Evolutionary conservation across 2,797 vertebrate genomes (phyloP).

Genomic region (Crotalus adamanteus): DNA sequence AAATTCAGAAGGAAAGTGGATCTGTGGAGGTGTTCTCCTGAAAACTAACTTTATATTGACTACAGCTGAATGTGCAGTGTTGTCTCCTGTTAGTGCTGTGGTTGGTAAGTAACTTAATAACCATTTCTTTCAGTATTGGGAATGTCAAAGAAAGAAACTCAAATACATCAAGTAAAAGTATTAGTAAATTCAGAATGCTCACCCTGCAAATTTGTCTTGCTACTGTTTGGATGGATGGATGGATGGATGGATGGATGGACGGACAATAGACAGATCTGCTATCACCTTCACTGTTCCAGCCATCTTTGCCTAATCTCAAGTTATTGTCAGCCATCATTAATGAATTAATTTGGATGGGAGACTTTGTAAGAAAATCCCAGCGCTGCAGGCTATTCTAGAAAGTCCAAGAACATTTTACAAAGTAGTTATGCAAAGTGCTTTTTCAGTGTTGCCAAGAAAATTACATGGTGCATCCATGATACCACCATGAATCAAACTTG

Average conservation of each 20-base stretch:
- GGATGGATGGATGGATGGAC: neutral
- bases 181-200: neutral
- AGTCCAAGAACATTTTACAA: neutral
- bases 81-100: slow-evolving; percentile 54
- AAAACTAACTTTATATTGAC: slow-evolving; percentile 78
- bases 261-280: neutral
- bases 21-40: slow-evolving; percentile 83
- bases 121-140: neutral
- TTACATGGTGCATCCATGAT: neutral
- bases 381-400: neutral
- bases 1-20: slow-evolving; percentile 59
- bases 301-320: neutral
- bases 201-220: neutral
- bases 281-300: neutral
- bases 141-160: neutral
- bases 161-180: neutral
- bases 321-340: neutral
- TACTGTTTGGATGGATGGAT: neutral
- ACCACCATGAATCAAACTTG: neutral
- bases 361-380: neutral
- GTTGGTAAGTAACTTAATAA: slow-evolving; percentile 67
- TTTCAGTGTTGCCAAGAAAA: neutral
- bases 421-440: neutral
- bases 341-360: neutral
- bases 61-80: slow-evolving; percentile 75